Conservation (phyloP, 2,797 vertebrate species). For the Mus caroli region DNA sequence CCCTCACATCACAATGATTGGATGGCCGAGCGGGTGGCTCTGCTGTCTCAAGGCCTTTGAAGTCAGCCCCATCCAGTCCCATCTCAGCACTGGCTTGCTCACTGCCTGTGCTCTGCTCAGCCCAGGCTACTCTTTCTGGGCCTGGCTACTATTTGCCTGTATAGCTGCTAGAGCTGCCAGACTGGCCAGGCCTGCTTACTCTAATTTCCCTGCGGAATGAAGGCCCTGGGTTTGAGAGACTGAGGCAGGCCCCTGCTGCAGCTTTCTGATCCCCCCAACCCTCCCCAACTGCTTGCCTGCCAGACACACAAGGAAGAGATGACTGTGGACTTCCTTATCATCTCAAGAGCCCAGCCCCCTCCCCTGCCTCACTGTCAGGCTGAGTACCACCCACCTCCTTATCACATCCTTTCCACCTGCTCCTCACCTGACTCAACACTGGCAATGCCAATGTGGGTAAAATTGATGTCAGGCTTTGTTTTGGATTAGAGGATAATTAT, state of each 20-base stretch:
- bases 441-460: not conserved
- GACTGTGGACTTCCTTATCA: not conserved
- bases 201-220: not conserved
- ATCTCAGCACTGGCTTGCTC: fast-evolving
- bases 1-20: not conserved
- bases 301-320: not conserved
- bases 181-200: not conserved
- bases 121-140: not conserved
- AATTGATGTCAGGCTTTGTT: not conserved
- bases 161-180: not conserved
- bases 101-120: not conserved
- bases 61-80: not conserved
- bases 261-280: not conserved
- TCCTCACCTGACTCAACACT: not conserved
- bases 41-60: not conserved
- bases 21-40: not conserved
- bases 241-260: not conserved
- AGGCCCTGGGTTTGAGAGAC: not conserved
- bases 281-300: not conserved
- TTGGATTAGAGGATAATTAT: slow-evolving; percentile 43
- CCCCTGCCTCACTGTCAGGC: not conserved
- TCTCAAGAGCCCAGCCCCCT: not conserved
- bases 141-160: not conserved
- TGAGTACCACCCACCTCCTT: not conserved
- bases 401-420: not conserved